phyloP scores from a whole-genome alignment of 2,797 vertebrate species.

The Pipistrellus kuhlii region DNA sequence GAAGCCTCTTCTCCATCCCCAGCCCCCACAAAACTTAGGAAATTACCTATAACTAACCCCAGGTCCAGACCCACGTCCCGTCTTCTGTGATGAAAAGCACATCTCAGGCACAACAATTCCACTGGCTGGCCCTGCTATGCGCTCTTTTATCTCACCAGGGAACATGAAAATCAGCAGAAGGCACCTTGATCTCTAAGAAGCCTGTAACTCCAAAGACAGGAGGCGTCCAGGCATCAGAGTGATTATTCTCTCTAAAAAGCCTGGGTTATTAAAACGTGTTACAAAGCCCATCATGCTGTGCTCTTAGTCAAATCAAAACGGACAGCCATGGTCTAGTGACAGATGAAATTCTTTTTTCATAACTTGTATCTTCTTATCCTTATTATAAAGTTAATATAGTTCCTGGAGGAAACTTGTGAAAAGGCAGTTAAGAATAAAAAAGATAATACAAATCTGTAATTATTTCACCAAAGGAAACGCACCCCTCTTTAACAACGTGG shows the following conservation, averaged over 20 bases:
- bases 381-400: slow-evolving; percentile 36
- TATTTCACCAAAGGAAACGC: neutral
- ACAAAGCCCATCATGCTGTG: neutral
- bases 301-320: neutral
- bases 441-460: neutral
- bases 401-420: slow-evolving; percentile 20
- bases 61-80: rapidly evolving
- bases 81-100: neutral
- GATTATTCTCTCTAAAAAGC: neutral
- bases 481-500: neutral
- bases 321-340: neutral
- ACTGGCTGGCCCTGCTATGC: rapidly evolving
- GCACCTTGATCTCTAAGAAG: neutral
- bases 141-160: neutral
- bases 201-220: slow-evolving; percentile 7
- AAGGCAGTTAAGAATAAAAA: neutral
- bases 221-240: neutral
- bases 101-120: neutral
- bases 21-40: neutral
- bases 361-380: slow-evolving; percentile 29
- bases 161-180: neutral
- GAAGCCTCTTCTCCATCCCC: neutral
- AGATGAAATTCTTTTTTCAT: neutral
- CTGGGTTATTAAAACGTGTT: neutral
- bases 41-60: neutral